These are phyloP conservation scores for Anagrus nilaparvatae DNA, from an alignment of 1,140 invertebrate genomes.

Conservation along the genomic window DNA sequence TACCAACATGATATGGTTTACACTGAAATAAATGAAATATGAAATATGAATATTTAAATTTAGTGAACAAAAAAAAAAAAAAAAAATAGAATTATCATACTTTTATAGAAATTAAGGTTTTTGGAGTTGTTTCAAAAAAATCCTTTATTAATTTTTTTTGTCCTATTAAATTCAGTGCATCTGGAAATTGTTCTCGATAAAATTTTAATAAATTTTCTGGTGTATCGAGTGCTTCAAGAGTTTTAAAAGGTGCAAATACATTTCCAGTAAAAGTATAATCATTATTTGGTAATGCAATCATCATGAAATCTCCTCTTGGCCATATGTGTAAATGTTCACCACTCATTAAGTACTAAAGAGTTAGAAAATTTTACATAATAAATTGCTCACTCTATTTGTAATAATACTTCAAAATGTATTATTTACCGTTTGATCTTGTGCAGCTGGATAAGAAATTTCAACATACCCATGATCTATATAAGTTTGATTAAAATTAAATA, in stretches of 20 bases:
- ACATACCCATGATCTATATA: constrained; percentile 96
- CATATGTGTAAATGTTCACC: constrained; percentile 92
- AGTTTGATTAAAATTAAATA: constrained; percentile 77
- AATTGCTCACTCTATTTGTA: not conserved
- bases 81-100: constrained; percentile 37
- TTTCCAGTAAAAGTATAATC: constrained; percentile 92
- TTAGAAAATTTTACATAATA: constrained; percentile 8
- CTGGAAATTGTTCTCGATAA: constrained; percentile 74
- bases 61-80: constrained; percentile 8
- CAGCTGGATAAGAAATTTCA: constrained; percentile 79
- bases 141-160: constrained; percentile 61
- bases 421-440: constrained; percentile 34
- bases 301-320: constrained; percentile 92
- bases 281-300: constrained; percentile 94
- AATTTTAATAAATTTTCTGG: constrained; percentile 64
- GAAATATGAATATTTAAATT: constrained; percentile 3
- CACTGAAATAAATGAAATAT: constrained; percentile 51
- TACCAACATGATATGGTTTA: constrained; percentile 70
- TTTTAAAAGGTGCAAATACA: constrained; percentile 86
- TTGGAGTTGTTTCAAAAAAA: constrained; percentile 62
- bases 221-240: constrained; percentile 60
- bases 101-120: constrained; percentile 76
- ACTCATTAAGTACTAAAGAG: constrained; percentile 79
- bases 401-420: no score
- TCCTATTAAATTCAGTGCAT: constrained; percentile 78